A percentile compares a stretch with the other conserved stretches of the same genome.
These are phyloP conservation scores for Piscicola geometra DNA, from an alignment of 2,888 invertebrate species.

Conservation along the genomic window DNA sequence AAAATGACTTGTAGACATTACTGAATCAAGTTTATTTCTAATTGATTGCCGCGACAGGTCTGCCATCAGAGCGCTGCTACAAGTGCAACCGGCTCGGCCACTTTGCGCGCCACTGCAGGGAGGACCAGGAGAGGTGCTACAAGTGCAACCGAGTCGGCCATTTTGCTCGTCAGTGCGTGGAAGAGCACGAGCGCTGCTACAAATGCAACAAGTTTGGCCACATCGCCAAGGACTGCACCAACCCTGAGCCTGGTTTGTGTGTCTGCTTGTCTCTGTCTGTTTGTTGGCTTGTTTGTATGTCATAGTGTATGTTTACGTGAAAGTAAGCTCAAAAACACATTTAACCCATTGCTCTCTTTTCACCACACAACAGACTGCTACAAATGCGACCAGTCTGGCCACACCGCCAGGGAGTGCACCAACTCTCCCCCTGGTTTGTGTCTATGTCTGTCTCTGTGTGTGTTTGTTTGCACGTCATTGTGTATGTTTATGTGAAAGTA, in stretches of 20 bases:
- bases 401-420: too few relatives aligned
- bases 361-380: too few relatives aligned
- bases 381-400: too few relatives aligned
- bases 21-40: too few relatives aligned
- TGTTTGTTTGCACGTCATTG: neutral
- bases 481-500: neutral
- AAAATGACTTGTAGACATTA: too few relatives aligned
- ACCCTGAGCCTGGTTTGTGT: constrained; percentile 53
- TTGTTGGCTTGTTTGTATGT: neutral
- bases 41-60: too few relatives aligned
- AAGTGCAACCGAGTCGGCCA: constrained; percentile 91
- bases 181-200: constrained; percentile 66
- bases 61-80: constrained; percentile 75
- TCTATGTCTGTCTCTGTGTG: neutral
- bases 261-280: neutral
- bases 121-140: constrained; percentile 72
- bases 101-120: constrained; percentile 87
- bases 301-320: too few relatives aligned
- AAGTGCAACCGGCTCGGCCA: constrained; percentile 90
- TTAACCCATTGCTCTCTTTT: too few relatives aligned
- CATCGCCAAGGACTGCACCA: constrained; percentile 78
- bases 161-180: constrained; percentile 87
- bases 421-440: too few relatives aligned
- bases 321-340: too few relatives aligned
- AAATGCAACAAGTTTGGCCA: constrained; percentile 83